A percentile compares a stretch with the other conserved stretches of the same genome.
phyloP scores from a whole-genome alignment of 2,888 invertebrate genomes.

The Hoplodrina blanda region DNA sequence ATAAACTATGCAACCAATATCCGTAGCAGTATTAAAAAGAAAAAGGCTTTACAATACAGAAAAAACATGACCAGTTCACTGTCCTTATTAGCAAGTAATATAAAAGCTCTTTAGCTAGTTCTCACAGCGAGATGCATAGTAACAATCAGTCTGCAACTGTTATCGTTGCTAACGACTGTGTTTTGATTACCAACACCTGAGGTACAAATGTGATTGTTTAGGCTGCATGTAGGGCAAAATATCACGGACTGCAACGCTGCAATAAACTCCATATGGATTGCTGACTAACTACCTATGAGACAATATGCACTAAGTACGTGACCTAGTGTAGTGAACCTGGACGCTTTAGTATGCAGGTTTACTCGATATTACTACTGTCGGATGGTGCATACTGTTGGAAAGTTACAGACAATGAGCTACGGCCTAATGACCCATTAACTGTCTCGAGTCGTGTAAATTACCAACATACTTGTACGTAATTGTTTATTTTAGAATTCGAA shows the following conservation, averaged over 20 bases:
- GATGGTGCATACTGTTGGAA: constrained; percentile 62
- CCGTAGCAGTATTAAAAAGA: not conserved
- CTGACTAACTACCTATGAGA: constrained; percentile 63
- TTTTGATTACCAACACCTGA: constrained; percentile 81
- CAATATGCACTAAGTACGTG: constrained; percentile 67
- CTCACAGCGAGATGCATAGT: constrained; percentile 57
- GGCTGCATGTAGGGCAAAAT: constrained; percentile 66
- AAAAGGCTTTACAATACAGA: not conserved
- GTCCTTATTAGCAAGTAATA: constrained; percentile 26
- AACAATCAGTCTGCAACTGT: constrained; percentile 62
- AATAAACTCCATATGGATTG: constrained; percentile 61
- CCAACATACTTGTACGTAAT: constrained; percentile 46
- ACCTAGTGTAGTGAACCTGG: constrained; percentile 63
- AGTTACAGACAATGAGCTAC: constrained; percentile 68
- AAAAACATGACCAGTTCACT: constrained; percentile 3
- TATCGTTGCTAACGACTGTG: constrained; percentile 70
- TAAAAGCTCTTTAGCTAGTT: constrained; percentile 43
- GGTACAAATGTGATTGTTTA: constrained; percentile 74
- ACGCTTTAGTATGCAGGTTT: constrained; percentile 40
- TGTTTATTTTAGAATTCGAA: constrained; percentile 49
- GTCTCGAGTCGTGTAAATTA: constrained; percentile 52
- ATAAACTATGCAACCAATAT: not conserved
- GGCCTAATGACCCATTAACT: constrained; percentile 71
- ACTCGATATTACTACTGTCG: constrained; percentile 54
- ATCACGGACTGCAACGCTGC: constrained; percentile 78